These are phyloP conservation scores for Enteromius viviparus DNA, from an alignment of 2,797 vertebrate genomes.

Conservation along the genomic window DNA sequence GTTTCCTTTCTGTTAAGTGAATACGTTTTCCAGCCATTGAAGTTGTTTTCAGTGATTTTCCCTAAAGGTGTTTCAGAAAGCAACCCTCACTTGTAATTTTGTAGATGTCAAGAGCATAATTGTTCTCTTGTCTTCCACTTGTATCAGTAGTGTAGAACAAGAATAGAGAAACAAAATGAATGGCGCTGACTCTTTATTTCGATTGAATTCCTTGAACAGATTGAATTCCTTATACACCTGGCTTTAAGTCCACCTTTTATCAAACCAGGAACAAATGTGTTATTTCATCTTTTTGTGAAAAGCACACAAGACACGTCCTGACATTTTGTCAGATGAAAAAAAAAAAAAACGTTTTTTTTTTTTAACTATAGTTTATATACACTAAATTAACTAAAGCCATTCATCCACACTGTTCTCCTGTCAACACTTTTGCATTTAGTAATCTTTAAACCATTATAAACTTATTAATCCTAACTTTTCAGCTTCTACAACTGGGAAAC, in stretches of 20 bases:
- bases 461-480: slow-evolving; percentile 15
- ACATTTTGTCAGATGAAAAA: not conserved
- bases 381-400: not conserved
- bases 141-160: slow-evolving; percentile 58
- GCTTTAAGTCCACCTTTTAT: slow-evolving; percentile 54
- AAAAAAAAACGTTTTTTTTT: not conserved
- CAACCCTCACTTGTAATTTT: not conserved
- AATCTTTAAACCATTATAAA: not conserved
- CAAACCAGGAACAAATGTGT: slow-evolving; percentile 67
- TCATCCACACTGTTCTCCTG: not conserved
- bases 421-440: not conserved
- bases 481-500: slow-evolving; percentile 91
- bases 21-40: not conserved
- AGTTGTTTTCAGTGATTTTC: not conserved
- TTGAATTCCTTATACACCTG: slow-evolving; percentile 66
- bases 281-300: slow-evolving; percentile 1
- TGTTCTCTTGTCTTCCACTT: slow-evolving; percentile 8
- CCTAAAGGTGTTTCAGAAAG: not conserved
- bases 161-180: slow-evolving; percentile 61
- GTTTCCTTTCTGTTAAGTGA: not conserved
- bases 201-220: slow-evolving; percentile 56
- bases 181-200: slow-evolving; percentile 58
- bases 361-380: not conserved
- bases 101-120: slow-evolving; percentile 17
- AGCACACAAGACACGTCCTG: not conserved